A percentile compares a stretch with the other conserved stretches of the same genome.
phyloP scores from a whole-genome alignment of 1,140 invertebrate genomes.

The Coenobita brevimanus region DNA sequence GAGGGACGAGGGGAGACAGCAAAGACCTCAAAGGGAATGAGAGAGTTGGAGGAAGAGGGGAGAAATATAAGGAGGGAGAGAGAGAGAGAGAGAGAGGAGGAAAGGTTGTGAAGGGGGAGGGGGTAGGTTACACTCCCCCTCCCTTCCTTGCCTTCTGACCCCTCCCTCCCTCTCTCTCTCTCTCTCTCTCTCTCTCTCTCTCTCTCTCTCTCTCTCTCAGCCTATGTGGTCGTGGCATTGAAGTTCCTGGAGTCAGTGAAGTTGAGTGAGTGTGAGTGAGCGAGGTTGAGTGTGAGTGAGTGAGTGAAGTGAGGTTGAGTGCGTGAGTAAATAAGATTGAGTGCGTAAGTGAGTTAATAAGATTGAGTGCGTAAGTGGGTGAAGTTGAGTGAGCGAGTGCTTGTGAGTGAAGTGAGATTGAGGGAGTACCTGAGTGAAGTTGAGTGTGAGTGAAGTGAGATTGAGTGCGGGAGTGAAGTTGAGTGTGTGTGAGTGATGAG shows the following conservation, averaged over 20 bases:
- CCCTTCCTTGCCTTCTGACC: not conserved
- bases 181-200: not conserved
- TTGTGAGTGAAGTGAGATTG: too few relatives aligned
- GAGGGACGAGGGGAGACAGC: not conserved
- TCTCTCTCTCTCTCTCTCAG: conserved; percentile 29
- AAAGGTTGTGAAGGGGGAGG: not conserved
- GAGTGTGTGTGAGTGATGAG: not conserved
- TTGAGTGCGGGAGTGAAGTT: not conserved
- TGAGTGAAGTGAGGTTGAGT: not conserved
- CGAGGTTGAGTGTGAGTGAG: not conserved
- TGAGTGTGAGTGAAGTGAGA: not conserved
- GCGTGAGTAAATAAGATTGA: too few relatives aligned
- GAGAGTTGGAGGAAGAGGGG: not conserved
- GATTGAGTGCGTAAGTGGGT: too few relatives aligned
- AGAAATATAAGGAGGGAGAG: not conserved
- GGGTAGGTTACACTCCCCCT: conserved; percentile 8
- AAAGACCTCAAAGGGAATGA: not conserved
- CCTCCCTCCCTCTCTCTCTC: conserved; percentile 17
- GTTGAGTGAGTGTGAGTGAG: not conserved
- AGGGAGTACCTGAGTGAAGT: too few relatives aligned
- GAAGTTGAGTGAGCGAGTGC: too few relatives aligned
- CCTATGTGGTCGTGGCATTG: too few relatives aligned
- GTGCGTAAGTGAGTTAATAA: too few relatives aligned
- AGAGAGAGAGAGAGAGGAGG: not conserved
- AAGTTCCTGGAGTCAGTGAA: too few relatives aligned